Evolutionary conservation across 2,797 vertebrate genomes (phyloP), one percentile per base, ranked within the genome.

Genomic region (Artibeus lituratus): DNA sequence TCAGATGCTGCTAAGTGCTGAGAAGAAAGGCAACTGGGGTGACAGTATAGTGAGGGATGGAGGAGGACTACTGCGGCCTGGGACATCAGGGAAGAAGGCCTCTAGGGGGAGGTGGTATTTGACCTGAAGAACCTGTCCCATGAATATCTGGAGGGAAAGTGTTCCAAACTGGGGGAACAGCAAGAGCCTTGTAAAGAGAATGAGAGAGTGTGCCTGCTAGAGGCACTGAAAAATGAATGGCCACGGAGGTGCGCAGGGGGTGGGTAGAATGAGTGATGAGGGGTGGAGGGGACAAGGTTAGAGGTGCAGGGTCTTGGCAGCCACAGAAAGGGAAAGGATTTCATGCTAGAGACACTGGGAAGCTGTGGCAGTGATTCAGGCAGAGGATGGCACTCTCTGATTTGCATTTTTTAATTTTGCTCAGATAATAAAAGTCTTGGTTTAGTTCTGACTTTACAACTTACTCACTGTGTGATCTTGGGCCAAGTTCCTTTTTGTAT

Each of bases 361-460:
- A 77, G 76, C 67, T 32, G 26, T 10, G 26, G 69, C 47, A 39
- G 51, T 16, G n/a, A 51, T 21, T 53, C 39, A 77, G 69, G 44
- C 22, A 94, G 82, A n/a, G 57, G 42, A 62, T 37, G 47, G 14
- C 49, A 77, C 44, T 51, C 4, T 86, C 18, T 76, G 51, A 69
- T 76, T 95, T 89, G 89, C 32, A 83, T 80, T 92, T 95, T 62
- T 35, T 81, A 92, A 10, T 90, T 90, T 90, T 94, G 57, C 90
- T 94, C 80, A 96, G 73, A 67, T 87, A 85, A 42, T 81, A 78
- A 81, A 89, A 96, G 51, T 74, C 73, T 88, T 90, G 42, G 24
- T 92, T 18, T 74, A 65, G 59, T 55, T 90, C 47, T 84, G 39
- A n/a, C 76, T 83, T 86, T 65, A 70, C 84, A 65, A 16, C 16